These are phyloP conservation scores for Alloplasta piceator DNA, from an alignment of 2,888 invertebrate species.

Conservation along the genomic window DNA sequence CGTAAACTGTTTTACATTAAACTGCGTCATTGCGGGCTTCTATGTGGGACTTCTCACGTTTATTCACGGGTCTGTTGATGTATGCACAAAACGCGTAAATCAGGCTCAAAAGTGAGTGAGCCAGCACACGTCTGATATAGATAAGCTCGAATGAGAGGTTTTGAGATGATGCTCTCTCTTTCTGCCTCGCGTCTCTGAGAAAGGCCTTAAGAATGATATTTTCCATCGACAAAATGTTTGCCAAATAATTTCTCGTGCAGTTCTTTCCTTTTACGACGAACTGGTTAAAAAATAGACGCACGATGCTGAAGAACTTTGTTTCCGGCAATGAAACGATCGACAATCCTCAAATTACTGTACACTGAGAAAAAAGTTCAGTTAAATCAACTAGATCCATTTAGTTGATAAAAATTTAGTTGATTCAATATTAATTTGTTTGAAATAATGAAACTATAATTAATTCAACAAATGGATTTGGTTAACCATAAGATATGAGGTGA, in stretches of 20 bases:
- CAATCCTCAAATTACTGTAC: no score
- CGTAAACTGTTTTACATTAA: slow-evolving; percentile 34
- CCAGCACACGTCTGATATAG: slow-evolving; percentile 69
- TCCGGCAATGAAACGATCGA: no score
- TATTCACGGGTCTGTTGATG: slow-evolving; percentile 68
- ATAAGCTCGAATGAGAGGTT: slow-evolving; percentile 74
- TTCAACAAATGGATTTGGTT: no score
- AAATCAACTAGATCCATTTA: no score
- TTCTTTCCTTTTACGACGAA: not conserved
- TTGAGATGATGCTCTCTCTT: slow-evolving; percentile 56
- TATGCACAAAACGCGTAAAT: slow-evolving; percentile 78
- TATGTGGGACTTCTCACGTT: slow-evolving; percentile 5
- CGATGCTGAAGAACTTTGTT: no score
- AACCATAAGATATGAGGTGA: no score
- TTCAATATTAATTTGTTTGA: no score
- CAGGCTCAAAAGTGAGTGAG: slow-evolving; percentile 75
- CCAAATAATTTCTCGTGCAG: slow-evolving; percentile 78
- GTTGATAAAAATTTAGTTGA: no score
- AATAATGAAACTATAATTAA: no score
- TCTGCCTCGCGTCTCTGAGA: slow-evolving; percentile 52
- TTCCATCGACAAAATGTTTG: slow-evolving; percentile 71
- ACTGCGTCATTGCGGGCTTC: slow-evolving; percentile 51
- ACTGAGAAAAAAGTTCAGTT: no score
- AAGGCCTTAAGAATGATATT: slow-evolving; percentile 13
- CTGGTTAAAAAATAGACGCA: not conserved